A percentile compares a stretch with the other conserved stretches of the same genome.
phyloP scores from a whole-genome alignment of 1,140 invertebrate species.

The Stegodyphus dumicola region DNA sequence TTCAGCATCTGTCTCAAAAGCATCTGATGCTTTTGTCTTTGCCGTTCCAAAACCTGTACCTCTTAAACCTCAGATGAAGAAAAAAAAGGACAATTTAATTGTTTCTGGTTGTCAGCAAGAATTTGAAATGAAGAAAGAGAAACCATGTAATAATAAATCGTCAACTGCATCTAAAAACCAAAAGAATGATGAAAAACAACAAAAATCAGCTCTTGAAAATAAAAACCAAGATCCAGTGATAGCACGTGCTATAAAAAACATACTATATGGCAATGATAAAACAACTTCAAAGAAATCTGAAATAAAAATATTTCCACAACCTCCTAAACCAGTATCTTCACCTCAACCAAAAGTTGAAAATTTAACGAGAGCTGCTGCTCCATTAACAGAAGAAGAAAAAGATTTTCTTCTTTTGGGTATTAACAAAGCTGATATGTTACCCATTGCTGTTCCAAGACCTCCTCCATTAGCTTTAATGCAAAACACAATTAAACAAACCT shows the following conservation, averaged over 20 bases:
- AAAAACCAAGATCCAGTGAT: background rate
- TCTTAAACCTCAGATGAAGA: too few relatives aligned
- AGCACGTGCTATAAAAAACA: background rate
- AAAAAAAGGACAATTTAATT: too few relatives aligned
- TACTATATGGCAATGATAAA: background rate
- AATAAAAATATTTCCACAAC: background rate
- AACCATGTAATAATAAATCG: too few relatives aligned
- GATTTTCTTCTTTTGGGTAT: constrained; percentile 41
- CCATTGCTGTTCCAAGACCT: constrained; percentile 25
- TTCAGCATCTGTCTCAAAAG: too few relatives aligned
- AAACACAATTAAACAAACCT: background rate
- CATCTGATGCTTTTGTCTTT: too few relatives aligned
- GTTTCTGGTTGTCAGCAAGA: too few relatives aligned
- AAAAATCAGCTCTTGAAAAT: background rate
- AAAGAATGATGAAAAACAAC: too few relatives aligned
- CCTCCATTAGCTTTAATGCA: constrained; percentile 26
- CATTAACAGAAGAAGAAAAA: constrained; percentile 33
- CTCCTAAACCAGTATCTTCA: background rate
- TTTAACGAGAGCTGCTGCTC: background rate
- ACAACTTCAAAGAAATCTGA: background rate
- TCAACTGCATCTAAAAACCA: too few relatives aligned
- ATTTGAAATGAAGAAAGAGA: too few relatives aligned
- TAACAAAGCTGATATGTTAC: constrained; percentile 27
- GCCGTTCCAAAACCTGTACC: too few relatives aligned
- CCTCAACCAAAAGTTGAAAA: background rate